Conservation (phyloP, 2,888 invertebrate genomes). For the Drosophila vallismaia region DNA sequence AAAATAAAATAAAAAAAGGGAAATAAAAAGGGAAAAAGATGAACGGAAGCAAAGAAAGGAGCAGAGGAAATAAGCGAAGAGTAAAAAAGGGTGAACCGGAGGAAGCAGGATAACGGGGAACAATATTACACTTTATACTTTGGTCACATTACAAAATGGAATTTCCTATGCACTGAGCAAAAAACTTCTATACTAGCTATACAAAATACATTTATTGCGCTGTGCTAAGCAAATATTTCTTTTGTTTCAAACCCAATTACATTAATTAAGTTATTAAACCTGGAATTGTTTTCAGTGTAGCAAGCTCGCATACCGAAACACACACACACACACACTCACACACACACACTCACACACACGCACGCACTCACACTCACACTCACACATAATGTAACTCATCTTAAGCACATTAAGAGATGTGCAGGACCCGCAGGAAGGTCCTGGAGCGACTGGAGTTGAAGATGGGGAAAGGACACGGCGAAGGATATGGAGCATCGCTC, state of each 20-base stretch:
- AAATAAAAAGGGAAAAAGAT: neutral
- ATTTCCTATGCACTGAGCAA: conserved; percentile 45
- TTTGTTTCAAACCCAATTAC: no score
- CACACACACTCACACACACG: conserved; percentile 41
- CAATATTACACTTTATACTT: conserved; percentile 78
- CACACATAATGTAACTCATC: conserved; percentile 74
- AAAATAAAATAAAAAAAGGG: conserved; percentile 4
- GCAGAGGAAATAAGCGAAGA: neutral
- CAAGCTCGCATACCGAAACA: conserved; percentile 7
- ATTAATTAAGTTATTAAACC: no score
- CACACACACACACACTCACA: conserved; percentile 12
- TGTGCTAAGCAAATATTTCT: no score
- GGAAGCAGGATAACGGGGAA: conserved; percentile 46
- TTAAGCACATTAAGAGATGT: conserved; percentile 75
- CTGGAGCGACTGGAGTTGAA: conserved; percentile 50
- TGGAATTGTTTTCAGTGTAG: conserved; percentile 7
- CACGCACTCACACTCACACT: conserved; percentile 19
- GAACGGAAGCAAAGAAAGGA: conserved; percentile 2
- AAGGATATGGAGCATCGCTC: conserved; percentile 12
- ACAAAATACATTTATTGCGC: neutral
- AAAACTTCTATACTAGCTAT: neutral
- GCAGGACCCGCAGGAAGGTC: conserved; percentile 39
- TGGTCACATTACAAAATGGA: conserved; percentile 77
- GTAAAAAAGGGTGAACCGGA: neutral
- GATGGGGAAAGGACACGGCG: conserved; percentile 22